phyloP scores from a whole-genome alignment of 1,140 invertebrate species.

The Bacillus rossius region DNA sequence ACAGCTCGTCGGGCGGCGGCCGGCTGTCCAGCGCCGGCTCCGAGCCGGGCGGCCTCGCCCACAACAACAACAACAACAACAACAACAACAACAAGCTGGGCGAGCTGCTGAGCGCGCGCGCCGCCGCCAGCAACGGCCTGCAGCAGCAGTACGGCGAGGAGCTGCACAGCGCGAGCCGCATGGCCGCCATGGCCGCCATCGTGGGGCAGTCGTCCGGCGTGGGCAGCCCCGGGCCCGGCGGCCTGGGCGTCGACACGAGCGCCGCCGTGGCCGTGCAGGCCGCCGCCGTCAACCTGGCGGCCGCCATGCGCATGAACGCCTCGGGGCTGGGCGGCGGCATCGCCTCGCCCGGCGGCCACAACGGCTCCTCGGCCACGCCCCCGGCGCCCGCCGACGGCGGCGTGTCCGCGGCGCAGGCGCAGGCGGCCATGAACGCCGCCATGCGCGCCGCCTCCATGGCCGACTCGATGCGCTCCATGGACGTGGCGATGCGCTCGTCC shows the following conservation, averaged over 20 bases:
- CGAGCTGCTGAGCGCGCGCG: slow-evolving; percentile 55
- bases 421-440: slow-evolving; percentile 37
- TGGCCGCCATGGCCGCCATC: slow-evolving; percentile 67
- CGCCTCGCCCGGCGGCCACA: slow-evolving; percentile 44
- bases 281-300: slow-evolving; percentile 67
- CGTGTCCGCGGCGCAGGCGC: slow-evolving; percentile 27
- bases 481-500: slow-evolving; percentile 29
- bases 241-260: slow-evolving; percentile 37
- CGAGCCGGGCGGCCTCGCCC: slow-evolving; percentile 58
- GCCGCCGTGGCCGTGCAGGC: slow-evolving; percentile 54
- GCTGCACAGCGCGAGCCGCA: slow-evolving; percentile 62
- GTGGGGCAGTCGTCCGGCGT: slow-evolving; percentile 47
- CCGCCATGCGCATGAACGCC: slow-evolving; percentile 67
- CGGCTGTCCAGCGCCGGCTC: slow-evolving; percentile 71
- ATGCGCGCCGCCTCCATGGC: slow-evolving; percentile 15
- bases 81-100: slow-evolving; percentile 66
- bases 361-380: slow-evolving; percentile 31
- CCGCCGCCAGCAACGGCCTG: slow-evolving; percentile 38
- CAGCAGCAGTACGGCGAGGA: slow-evolving; percentile 62
- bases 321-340: slow-evolving; percentile 9
- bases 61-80: slow-evolving; percentile 65
- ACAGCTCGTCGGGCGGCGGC: slow-evolving; percentile 61
- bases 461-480: slow-evolving; percentile 30
- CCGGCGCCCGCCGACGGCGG: slow-evolving; percentile 41
- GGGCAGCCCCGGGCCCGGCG: slow-evolving; percentile 23